phyloP scores from a whole-genome alignment of 2,113 vertebrate genomes.

The Odobenus rosmarus region DNA sequence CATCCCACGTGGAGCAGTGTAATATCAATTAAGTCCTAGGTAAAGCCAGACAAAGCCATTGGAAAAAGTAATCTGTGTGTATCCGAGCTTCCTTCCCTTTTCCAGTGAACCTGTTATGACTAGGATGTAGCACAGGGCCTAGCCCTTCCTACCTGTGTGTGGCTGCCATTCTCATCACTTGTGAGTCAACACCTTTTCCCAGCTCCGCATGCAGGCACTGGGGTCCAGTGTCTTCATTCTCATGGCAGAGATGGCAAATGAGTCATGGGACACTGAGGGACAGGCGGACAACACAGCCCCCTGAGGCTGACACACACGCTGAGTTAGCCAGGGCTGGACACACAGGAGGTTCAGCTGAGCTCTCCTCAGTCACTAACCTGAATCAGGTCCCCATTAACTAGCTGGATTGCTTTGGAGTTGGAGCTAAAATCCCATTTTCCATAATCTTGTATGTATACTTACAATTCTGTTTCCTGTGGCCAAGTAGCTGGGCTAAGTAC shows the following conservation, averaged over 20 bases:
- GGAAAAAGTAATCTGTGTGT: background rate
- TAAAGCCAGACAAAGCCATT: background rate
- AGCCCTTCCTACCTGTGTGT: background rate
- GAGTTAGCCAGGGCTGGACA: background rate
- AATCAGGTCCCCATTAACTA: background rate
- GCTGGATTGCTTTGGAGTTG: background rate
- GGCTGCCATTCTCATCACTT: background rate
- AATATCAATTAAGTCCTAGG: background rate
- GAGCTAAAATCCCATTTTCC: background rate
- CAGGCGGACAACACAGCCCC: background rate
- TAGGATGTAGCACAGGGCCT: fast-evolving
- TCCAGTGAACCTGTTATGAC: background rate
- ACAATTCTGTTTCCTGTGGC: background rate
- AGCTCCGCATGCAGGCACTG: background rate
- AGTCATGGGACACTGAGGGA: background rate
- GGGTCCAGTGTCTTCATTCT: background rate
- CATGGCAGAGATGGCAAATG: background rate
- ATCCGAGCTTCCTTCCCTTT: background rate
- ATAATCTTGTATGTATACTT: background rate
- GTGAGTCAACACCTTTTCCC: background rate
- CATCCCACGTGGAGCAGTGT: background rate
- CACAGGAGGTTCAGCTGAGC: background rate
- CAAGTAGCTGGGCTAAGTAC: background rate
- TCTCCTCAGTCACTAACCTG: background rate
- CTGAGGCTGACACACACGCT: background rate